Evolutionary conservation across 2,113 vertebrate genomes (phyloP).

Genomic region (Nerophis lumbriciformis): DNA sequence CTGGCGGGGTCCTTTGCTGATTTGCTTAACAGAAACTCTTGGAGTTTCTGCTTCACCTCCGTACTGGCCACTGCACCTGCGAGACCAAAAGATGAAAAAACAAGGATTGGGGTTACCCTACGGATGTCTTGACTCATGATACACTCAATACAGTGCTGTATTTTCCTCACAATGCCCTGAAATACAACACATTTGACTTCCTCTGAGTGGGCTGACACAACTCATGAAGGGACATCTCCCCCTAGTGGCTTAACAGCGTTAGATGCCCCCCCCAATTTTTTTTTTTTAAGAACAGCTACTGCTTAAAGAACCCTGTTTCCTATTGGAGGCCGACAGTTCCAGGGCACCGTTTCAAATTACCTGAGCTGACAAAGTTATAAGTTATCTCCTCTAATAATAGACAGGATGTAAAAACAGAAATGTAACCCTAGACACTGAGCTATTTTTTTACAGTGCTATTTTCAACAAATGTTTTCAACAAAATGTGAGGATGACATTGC

Average conservation of each 20-base stretch:
- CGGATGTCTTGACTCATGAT: slow-evolving; percentile 11
- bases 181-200: not conserved
- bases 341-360: slow-evolving; percentile 58
- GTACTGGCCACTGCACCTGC: slow-evolving; percentile 95
- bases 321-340: slow-evolving; percentile 42
- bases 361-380: slow-evolving; percentile 50
- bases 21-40: slow-evolving; percentile 98
- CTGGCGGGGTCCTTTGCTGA: slow-evolving; percentile 85
- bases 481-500: slow-evolving; percentile 37
- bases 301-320: slow-evolving; percentile 41
- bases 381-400: slow-evolving; percentile 58
- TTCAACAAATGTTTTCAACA: slow-evolving; percentile 35
- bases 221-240: slow-evolving; percentile 67
- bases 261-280: not conserved
- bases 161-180: not conserved
- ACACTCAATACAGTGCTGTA: not conserved
- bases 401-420: slow-evolving; percentile 56
- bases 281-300: slow-evolving; percentile 9
- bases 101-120: slow-evolving; percentile 58
- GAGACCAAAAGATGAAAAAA: slow-evolving; percentile 62
- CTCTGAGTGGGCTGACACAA: slow-evolving; percentile 2
- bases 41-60: slow-evolving; percentile 98
- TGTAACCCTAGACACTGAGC: slow-evolving; percentile 43
- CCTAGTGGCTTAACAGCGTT: slow-evolving; percentile 59
- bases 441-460: slow-evolving; percentile 52